phyloP scores from a whole-genome alignment of 1,140 invertebrate genomes.

The Nebria ingens region DNA sequence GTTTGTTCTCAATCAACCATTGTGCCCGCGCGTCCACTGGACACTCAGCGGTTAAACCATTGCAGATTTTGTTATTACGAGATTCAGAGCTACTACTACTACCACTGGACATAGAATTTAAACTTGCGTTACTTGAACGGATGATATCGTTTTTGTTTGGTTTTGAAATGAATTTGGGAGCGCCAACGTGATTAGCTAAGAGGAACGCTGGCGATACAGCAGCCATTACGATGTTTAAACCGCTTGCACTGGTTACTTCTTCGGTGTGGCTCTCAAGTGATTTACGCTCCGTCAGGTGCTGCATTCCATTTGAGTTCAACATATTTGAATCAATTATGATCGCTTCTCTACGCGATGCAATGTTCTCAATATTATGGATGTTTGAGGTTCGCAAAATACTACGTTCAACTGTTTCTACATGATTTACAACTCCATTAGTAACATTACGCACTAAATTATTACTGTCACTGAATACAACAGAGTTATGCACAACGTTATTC shows the following conservation, averaged over 20 bases:
- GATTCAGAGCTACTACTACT: slow-evolving; percentile 29
- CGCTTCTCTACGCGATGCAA: slow-evolving; percentile 1
- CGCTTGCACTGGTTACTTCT: slow-evolving; percentile 24
- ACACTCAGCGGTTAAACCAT: slow-evolving; percentile 18
- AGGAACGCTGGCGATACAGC: slow-evolving; percentile 24
- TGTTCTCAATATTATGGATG: slow-evolving; percentile 4
- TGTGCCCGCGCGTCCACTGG: slow-evolving; percentile 8
- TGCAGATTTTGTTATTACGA: slow-evolving; percentile 25
- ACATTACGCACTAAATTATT: neutral
- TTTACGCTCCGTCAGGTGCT: neutral
- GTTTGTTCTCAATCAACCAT: slow-evolving; percentile 22
- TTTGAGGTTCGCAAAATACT: neutral
- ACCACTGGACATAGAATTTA: slow-evolving; percentile 32
- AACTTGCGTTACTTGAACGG: slow-evolving; percentile 27
- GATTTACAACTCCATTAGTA: slow-evolving; percentile 4
- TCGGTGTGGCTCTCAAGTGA: neutral
- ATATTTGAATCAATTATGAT: slow-evolving; percentile 14
- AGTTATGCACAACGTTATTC: slow-evolving; percentile 25
- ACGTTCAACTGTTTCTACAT: neutral
- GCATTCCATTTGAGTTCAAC: slow-evolving; percentile 11
- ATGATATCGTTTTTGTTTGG: neutral
- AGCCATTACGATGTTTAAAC: slow-evolving; percentile 18
- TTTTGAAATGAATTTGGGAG: slow-evolving; percentile 14
- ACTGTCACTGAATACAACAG: neutral
- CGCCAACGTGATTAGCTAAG: slow-evolving; percentile 30